A percentile compares a stretch with the other conserved stretches of the same genome.
These are phyloP conservation scores for Pyralis farinalis DNA, from an alignment of 2,888 invertebrate species.

Conservation along the genomic window DNA sequence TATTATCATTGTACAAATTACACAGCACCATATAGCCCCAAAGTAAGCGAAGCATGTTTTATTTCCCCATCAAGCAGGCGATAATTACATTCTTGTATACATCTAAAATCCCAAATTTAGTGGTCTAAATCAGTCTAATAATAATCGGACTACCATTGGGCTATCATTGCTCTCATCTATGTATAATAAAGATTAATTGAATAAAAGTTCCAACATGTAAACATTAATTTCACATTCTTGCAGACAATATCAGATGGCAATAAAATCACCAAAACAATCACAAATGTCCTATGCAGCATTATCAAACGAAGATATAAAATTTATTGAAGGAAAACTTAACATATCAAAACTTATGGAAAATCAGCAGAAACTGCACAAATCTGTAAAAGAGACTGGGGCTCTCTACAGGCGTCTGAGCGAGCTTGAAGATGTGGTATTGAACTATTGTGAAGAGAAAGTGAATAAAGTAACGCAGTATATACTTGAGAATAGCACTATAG, in stretches of 20 bases:
- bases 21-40: too few relatives aligned
- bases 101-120: too few relatives aligned
- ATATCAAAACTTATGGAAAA: conserved; percentile 54
- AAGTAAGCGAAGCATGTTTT: too few relatives aligned
- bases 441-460: conserved; percentile 45
- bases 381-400: conserved; percentile 44
- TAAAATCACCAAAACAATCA: conserved; percentile 45
- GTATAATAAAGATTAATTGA: too few relatives aligned
- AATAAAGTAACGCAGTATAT: conserved; percentile 55
- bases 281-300: conserved; percentile 56
- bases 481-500: conserved; percentile 59
- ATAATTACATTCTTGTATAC: too few relatives aligned
- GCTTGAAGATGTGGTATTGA: conserved; percentile 52
- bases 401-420: conserved; percentile 42
- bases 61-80: too few relatives aligned
- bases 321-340: conserved; percentile 59
- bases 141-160: too few relatives aligned
- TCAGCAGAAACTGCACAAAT: conserved; percentile 53
- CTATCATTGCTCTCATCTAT: too few relatives aligned
- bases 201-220: too few relatives aligned
- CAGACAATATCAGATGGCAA: conserved; percentile 60
- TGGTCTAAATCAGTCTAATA: too few relatives aligned
- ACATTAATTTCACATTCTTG: too few relatives aligned
- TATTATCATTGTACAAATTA: too few relatives aligned
- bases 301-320: conserved; percentile 67